A percentile compares a stretch with the other conserved stretches of the same genome.
Conservation (phyloP, 2,113 vertebrate species). For the Pipra filicauda region DNA sequence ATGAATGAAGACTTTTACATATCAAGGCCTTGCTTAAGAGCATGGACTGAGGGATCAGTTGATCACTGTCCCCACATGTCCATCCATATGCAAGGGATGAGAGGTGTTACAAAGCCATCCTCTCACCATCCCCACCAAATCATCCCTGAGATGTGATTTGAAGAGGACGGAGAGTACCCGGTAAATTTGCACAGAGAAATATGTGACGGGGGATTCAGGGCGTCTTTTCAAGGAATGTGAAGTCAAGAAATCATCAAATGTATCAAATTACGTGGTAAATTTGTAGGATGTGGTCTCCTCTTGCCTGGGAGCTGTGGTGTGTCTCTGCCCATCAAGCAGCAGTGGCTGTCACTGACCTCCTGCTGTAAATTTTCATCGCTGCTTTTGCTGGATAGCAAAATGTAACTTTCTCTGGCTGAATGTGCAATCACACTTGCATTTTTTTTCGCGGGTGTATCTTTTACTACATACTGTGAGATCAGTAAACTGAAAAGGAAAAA, state of each 20-base stretch:
- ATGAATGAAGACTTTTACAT: too few species aligned
- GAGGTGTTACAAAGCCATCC: neutral
- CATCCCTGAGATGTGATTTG: neutral
- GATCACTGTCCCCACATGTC: neutral
- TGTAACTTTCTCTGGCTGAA: neutral
- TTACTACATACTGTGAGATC: neutral
- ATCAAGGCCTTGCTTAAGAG: neutral
- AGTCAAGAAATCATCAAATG: neutral
- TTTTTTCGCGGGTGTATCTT: slow-evolving; percentile 53
- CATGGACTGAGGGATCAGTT: neutral
- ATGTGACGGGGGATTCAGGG: neutral
- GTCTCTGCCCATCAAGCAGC: neutral
- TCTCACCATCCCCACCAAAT: neutral
- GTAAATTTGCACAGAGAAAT: neutral
- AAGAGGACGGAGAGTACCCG: neutral
- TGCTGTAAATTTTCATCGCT: neutral
- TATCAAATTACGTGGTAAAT: neutral
- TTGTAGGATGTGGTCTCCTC: neutral
- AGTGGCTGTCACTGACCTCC: neutral
- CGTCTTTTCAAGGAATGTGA: neutral
- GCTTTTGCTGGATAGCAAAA: neutral
- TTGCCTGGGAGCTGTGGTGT: neutral
- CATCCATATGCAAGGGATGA: neutral
- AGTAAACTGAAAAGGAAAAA: neutral
- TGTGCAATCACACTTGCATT: slow-evolving; percentile 32